Evolutionary conservation across 2,113 vertebrate genomes (phyloP).

Genomic region (Seriola dumerili): DNA sequence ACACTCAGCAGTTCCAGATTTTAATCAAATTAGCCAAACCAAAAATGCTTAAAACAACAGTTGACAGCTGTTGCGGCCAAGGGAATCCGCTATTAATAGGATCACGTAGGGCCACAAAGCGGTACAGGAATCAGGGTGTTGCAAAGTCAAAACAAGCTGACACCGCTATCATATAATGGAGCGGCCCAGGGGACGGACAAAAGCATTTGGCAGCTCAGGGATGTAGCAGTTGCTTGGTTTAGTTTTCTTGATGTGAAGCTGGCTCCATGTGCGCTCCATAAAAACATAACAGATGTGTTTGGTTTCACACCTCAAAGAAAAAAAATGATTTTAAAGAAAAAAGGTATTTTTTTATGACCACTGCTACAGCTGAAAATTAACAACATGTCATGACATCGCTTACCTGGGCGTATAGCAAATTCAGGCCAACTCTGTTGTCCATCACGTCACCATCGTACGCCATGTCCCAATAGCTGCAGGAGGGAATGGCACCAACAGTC

Average conservation of each 20-base stretch:
- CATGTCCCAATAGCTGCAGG: conserved; percentile 95
- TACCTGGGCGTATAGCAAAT: conserved; percentile 96
- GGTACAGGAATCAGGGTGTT: conserved; percentile 23
- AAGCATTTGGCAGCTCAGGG: conserved; percentile 16
- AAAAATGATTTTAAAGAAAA: neutral
- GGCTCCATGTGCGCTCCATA: conserved; percentile 3
- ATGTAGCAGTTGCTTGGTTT: conserved; percentile 7
- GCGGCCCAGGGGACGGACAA: neutral
- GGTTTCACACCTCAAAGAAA: neutral
- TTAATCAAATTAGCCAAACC: conserved; percentile 26
- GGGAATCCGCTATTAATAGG: conserved; percentile 18
- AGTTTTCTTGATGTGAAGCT: conserved; percentile 9
- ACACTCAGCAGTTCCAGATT: conserved; percentile 33
- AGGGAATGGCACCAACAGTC: neutral
- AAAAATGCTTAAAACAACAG: conserved; percentile 47
- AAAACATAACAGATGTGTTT: conserved; percentile 17
- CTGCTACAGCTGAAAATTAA: neutral
- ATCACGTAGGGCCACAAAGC: conserved; percentile 26
- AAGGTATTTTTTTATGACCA: neutral
- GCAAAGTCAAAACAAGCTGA: conserved; percentile 54
- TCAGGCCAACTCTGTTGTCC: conserved; percentile 95
- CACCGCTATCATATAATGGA: conserved; percentile 27
- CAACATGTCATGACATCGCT: conserved; percentile 15
- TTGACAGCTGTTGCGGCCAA: conserved; percentile 8
- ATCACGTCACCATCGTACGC: conserved; percentile 95